Evolutionary conservation across 2,113 vertebrate genomes (phyloP).

Genomic region (Opisthocomus hoazin): DNA sequence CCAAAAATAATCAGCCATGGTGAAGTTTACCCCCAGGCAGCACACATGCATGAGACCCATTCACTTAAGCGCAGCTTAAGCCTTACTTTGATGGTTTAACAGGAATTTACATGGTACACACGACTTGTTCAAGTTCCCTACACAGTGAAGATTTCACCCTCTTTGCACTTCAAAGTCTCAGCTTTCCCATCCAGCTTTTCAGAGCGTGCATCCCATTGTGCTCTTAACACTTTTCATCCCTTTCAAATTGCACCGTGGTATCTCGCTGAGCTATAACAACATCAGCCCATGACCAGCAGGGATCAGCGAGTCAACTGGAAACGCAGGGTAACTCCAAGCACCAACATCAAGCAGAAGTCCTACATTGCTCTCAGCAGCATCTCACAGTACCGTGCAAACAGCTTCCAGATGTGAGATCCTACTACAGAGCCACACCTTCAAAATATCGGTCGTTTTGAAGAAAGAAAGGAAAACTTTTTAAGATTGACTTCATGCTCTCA

Average conservation of each 20-base stretch:
- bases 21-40: neutral
- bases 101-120: conserved; percentile 20
- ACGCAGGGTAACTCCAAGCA: neutral
- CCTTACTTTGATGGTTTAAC: conserved; percentile 40
- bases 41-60: neutral
- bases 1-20: neutral
- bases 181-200: neutral
- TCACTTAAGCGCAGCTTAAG: conserved; percentile 26
- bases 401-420: neutral
- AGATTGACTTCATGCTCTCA: neutral
- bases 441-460: neutral
- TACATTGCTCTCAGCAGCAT: neutral
- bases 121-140: neutral
- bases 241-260: neutral
- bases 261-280: neutral
- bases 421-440: neutral
- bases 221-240: neutral
- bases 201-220: neutral
- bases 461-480: neutral
- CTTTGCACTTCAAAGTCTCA: conserved; percentile 39
- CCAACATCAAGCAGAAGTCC: neutral
- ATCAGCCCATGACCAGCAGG: neutral
- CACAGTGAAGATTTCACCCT: conserved; percentile 29
- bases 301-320: neutral
- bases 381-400: neutral